These are phyloP conservation scores for Uromys caudimaculatus DNA, from an alignment of 2,797 vertebrate species.

Conservation along the genomic window DNA sequence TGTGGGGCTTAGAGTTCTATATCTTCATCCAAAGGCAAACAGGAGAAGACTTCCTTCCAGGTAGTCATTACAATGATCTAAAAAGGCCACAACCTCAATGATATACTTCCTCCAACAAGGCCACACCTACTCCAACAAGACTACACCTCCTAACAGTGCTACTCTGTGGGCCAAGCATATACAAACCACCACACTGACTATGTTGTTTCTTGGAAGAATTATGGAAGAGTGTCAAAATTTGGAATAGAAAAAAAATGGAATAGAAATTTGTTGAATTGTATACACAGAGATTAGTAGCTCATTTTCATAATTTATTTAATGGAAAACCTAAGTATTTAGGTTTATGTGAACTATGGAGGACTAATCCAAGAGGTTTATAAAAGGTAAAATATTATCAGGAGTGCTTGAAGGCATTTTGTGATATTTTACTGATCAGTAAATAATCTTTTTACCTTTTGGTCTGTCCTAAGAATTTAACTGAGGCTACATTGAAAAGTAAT, in stretches of 20 bases:
- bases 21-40: neutral
- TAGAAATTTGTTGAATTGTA: neutral
- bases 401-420: neutral
- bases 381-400: neutral
- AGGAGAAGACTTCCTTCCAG: neutral
- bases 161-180: neutral
- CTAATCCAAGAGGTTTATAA: neutral
- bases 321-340: neutral
- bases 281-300: neutral
- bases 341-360: neutral
- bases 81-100: neutral
- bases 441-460: neutral
- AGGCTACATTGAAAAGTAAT: neutral
- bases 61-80: neutral
- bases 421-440: neutral
- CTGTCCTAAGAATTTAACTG: neutral
- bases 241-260: neutral
- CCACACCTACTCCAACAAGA: neutral
- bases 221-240: neutral
- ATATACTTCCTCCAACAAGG: neutral
- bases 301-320: neutral
- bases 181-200: neutral
- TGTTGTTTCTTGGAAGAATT: neutral
- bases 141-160: neutral
- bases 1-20: neutral